Percentiles rank a stretch among this genome's conserved stretches.
phyloP scores from a whole-genome alignment of 2,113 vertebrate genomes.

The Ginglymostoma cirratum region DNA sequence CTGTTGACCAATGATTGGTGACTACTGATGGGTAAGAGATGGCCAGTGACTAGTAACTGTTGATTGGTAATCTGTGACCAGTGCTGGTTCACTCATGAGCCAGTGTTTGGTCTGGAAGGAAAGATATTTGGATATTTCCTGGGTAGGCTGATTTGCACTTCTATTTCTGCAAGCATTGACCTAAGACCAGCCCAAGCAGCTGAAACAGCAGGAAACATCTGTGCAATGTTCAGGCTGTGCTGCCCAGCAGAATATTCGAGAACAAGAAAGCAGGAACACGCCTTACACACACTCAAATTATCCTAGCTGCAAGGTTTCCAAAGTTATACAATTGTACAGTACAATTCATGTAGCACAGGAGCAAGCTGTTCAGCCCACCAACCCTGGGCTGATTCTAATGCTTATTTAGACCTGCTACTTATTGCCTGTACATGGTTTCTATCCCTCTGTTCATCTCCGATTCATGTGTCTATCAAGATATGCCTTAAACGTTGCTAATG shows the following conservation, averaged over 20 bases:
- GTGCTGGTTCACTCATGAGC: not conserved
- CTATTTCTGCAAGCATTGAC: not conserved
- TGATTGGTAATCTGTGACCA: not conserved
- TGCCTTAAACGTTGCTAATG: too few relatives aligned
- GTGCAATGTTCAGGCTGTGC: not conserved
- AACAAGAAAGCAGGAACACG: not conserved
- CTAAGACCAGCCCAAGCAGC: not conserved
- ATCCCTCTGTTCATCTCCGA: too few relatives aligned
- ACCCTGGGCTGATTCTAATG: too few relatives aligned
- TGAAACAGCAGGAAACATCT: not conserved
- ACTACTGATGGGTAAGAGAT: not conserved
- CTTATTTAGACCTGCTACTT: too few relatives aligned
- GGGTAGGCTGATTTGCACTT: not conserved
- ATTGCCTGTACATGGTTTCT: too few relatives aligned
- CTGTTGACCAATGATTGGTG: not conserved
- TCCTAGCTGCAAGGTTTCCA: not conserved
- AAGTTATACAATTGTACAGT: too few relatives aligned
- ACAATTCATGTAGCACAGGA: too few relatives aligned
- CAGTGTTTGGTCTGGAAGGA: not conserved
- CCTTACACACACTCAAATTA: not conserved
- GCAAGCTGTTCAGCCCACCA: too few relatives aligned
- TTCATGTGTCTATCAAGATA: too few relatives aligned
- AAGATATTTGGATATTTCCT: not conserved
- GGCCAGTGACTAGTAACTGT: not conserved
- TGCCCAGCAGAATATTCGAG: not conserved